phyloP scores from a whole-genome alignment of 2,888 invertebrate genomes.

The Campoplex capitator region DNA sequence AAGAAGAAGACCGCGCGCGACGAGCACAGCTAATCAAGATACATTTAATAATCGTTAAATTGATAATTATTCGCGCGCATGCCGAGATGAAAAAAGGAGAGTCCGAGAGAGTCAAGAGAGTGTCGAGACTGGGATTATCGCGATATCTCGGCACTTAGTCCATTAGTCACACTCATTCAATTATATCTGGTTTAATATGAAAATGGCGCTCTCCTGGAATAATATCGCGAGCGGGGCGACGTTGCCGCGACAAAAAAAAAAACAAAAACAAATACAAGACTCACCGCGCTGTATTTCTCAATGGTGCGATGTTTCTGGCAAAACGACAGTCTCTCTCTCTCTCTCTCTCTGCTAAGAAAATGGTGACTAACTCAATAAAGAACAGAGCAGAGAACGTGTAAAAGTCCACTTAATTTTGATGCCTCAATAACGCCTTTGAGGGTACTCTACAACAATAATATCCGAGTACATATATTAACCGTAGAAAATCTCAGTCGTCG shows the following conservation, averaged over 20 bases:
- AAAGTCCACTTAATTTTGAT: conserved; percentile 24
- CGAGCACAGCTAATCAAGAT: conserved; percentile 3
- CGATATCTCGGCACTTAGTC: conserved; percentile 59
- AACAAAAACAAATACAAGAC: background rate
- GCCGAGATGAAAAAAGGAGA: background rate
- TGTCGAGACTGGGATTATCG: background rate
- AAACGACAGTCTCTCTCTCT: conserved; percentile 25
- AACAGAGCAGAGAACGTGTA: background rate
- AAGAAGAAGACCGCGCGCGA: no score
- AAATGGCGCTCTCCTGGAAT: conserved; percentile 35
- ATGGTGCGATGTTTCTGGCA: conserved; percentile 3
- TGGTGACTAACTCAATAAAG: conserved; percentile 40
- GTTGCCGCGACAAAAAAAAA: background rate
- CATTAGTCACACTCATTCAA: conserved; percentile 68
- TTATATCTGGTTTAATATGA: conserved; percentile 58
- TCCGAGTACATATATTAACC: conserved; percentile 16
- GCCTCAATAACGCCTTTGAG: background rate
- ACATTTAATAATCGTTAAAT: conserved; percentile 61
- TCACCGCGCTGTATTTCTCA: background rate
- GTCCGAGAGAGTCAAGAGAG: conserved; percentile 8
- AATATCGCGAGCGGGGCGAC: background rate
- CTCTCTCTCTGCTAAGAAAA: conserved; percentile 1
- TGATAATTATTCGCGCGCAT: conserved; percentile 62
- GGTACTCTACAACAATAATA: conserved; percentile 4
- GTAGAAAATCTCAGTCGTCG: background rate